Percentiles rank a stretch among this genome's conserved stretches.
Evolutionary conservation across 2,113 vertebrate species (phyloP).

Genomic region (Rhinoptilus africanus): DNA sequence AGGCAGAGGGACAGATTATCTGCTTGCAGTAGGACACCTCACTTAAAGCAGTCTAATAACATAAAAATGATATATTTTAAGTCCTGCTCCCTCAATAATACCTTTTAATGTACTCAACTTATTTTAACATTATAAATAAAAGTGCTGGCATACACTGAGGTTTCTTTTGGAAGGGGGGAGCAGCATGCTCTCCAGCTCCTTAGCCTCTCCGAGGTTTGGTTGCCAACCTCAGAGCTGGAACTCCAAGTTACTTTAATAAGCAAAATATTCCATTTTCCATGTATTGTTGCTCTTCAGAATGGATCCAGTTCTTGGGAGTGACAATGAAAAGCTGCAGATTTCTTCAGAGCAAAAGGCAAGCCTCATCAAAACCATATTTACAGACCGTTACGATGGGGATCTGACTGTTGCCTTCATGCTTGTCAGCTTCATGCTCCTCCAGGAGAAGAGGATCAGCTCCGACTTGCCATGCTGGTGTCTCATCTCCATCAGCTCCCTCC

Average conservation of each 20-base stretch:
- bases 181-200: slow-evolving; percentile 34
- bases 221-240: slow-evolving; percentile 54
- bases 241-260: slow-evolving; percentile 40
- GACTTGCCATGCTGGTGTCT: not conserved
- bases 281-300: slow-evolving; percentile 11
- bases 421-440: not conserved
- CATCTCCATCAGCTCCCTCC: not conserved
- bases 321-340: not conserved
- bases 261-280: slow-evolving; percentile 53
- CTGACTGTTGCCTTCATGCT: not conserved
- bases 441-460: not conserved
- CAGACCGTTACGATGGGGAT: not conserved
- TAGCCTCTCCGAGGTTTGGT: not conserved
- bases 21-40: slow-evolving; percentile 46
- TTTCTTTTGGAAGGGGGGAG: slow-evolving; percentile 58
- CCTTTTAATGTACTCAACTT: slow-evolving; percentile 47
- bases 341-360: not conserved
- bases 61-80: slow-evolving; percentile 40
- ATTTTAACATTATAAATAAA: slow-evolving; percentile 47
- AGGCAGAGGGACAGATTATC: slow-evolving; percentile 25
- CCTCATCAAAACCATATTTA: not conserved
- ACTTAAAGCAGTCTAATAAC: slow-evolving; percentile 21
- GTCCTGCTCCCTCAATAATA: slow-evolving; percentile 6
- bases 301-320: slow-evolving; percentile 1
- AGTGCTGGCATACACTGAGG: slow-evolving; percentile 13